These are phyloP conservation scores for Peromyscus melanophrys DNA, from an alignment of 2,797 vertebrate genomes.

Conservation along the genomic window DNA sequence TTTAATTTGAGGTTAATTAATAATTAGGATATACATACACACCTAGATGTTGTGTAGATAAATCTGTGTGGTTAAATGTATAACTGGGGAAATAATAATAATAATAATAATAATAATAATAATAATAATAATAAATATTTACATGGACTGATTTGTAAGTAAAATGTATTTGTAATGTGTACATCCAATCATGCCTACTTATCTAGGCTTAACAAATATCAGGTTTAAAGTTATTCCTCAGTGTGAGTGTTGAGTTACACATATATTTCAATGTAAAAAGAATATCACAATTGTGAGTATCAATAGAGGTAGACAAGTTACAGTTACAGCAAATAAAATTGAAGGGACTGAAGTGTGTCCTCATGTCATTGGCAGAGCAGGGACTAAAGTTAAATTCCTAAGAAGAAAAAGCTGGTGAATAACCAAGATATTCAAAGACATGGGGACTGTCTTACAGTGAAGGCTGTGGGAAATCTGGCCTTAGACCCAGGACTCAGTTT, in stretches of 20 bases:
- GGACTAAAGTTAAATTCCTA: background rate
- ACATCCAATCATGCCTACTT: constrained; percentile 40
- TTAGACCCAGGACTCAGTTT: background rate
- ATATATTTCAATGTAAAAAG: background rate
- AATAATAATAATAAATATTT: constrained; percentile 21
- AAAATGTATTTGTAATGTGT: constrained; percentile 25
- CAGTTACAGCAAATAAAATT: constrained; percentile 33
- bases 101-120: constrained; percentile 25
- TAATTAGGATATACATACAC: constrained; percentile 21
- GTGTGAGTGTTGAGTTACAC: background rate
- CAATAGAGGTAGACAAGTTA: background rate
- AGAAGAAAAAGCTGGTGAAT: background rate
- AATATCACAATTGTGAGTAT: background rate
- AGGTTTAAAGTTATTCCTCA: background rate
- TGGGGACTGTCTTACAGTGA: background rate
- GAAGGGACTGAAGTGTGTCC: background rate
- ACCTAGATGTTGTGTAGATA: background rate
- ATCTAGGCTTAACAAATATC: constrained; percentile 14
- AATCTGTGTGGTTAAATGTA: background rate
- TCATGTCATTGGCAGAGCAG: background rate
- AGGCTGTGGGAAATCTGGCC: background rate
- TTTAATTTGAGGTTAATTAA: constrained; percentile 67
- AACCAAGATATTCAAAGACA: background rate
- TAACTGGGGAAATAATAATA: constrained; percentile 2
- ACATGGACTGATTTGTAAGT: background rate